Evolutionary conservation across 2,113 vertebrate species (phyloP), one percentile per base, ranked within the genome.

Genomic region (Rhadina sibilatrix): DNA sequence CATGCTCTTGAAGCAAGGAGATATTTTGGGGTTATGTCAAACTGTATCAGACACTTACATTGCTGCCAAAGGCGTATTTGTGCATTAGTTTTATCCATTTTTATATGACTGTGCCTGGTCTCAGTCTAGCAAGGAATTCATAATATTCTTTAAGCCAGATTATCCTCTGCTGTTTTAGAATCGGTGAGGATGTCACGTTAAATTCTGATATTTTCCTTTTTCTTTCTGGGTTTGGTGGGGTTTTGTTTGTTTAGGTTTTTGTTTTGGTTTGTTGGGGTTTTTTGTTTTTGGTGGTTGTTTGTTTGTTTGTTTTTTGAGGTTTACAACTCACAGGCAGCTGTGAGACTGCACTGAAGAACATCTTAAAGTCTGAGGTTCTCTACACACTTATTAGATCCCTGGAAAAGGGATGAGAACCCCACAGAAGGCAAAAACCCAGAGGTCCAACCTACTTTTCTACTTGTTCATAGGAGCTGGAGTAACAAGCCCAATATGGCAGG

Each of bases 61-160:
- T 87, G 61, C 85, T 95, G 88, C 61, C 76, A 65, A 82, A 76
- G 69, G 46, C 80, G 37, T 50, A 70, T 63, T 42, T 56, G 57
- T 93, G 69, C 84, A 56, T 90, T 88, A 57, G 81, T 44, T 96
- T 93, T 47, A 87, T 84, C 83, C 61, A 42, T 68, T 94, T 91
- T 42, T 72, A 57, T 56, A 59, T 78, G 69, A 38, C 60, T 83
- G 50, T 5, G n/a, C 71, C 79, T 87, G 40, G 60, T 85, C 81
- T 65, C 46, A 52, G 70, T 37, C 46, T n/a, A 46, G 64, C 53
- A 60, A 71, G 89, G 20, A 93, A 88, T 66, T 66, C 8, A n/a
- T 64, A n/a, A 72, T 8, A 38, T 79, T 82, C 38, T 91, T 84
- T 72, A 90, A 92, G 18, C 10, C 60, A 85, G 57, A 86, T 90